Evolutionary conservation across 2,888 invertebrate species (phyloP).

Genomic region (Melieria omissa): DNA sequence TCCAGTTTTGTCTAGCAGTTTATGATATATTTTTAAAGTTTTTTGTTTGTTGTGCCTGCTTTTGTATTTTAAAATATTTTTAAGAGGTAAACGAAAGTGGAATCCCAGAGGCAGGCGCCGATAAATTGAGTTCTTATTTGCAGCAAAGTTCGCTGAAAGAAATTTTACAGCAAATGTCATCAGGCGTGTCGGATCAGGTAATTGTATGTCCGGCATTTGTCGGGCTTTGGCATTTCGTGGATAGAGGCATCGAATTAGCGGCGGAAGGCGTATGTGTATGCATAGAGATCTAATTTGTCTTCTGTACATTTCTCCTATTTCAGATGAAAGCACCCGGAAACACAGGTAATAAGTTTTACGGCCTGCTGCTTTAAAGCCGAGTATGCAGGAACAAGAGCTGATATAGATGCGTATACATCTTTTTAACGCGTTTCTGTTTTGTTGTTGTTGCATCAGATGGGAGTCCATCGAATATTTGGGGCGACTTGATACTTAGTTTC

Average conservation of each 20-base stretch:
- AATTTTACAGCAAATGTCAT: constrained; percentile 79
- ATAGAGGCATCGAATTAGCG: background rate
- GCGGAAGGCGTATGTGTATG: background rate
- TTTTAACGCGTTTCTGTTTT: no score
- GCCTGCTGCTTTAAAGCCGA: background rate
- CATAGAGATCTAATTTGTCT: background rate
- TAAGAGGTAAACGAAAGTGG: constrained; percentile 42
- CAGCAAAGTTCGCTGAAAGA: constrained; percentile 54
- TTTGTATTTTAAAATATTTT: constrained; percentile 52
- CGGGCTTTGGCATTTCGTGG: background rate
- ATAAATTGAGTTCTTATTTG: constrained; percentile 43
- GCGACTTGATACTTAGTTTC: no score
- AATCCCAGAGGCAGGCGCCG: constrained; percentile 24
- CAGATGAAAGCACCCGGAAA: constrained; percentile 62
- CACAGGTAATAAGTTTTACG: constrained; percentile 53
- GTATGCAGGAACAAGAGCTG: no score
- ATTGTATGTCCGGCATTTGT: constrained; percentile 50
- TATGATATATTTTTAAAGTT: constrained; percentile 51
- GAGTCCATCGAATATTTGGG: no score
- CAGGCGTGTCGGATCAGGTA: constrained; percentile 93
- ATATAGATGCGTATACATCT: no score
- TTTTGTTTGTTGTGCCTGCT: constrained; percentile 55
- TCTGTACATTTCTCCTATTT: constrained; percentile 38
- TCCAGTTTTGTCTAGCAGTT: constrained; percentile 46
- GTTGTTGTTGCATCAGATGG: no score